A percentile compares a stretch with the other conserved stretches of the same genome.
These are phyloP conservation scores for Anthopleura xanthogrammica DNA, from an alignment of 92 coral and sea anemone genomes.

Conservation along the genomic window DNA sequence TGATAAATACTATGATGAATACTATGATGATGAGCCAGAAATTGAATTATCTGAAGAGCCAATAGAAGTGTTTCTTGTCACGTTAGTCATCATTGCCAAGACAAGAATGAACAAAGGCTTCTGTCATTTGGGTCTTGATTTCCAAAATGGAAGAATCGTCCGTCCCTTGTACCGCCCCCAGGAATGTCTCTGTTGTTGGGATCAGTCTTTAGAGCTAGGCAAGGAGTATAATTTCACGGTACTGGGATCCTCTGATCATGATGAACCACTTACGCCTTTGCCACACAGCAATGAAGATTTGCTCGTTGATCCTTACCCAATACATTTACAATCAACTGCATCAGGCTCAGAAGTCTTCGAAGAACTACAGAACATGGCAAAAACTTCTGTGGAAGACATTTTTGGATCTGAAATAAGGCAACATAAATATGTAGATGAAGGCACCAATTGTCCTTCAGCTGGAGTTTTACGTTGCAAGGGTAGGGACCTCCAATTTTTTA, in stretches of 20 bases:
- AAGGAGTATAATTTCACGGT: neutral
- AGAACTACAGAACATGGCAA: neutral
- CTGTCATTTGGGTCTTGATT: neutral
- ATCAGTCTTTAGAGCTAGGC: neutral
- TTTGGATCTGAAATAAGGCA: neutral
- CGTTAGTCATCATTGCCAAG: neutral
- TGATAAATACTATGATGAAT: neutral
- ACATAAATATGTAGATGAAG: neutral
- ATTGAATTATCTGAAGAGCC: neutral
- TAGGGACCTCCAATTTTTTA: neutral
- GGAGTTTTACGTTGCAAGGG: neutral
- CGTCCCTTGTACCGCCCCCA: neutral
- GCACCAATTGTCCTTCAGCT: neutral
- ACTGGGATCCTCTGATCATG: neutral
- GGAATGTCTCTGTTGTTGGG: neutral
- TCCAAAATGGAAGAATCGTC: neutral
- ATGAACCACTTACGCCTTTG: neutral
- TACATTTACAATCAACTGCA: too few species aligned
- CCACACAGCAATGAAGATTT: slow-evolving; percentile 4
- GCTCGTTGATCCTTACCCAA: neutral
- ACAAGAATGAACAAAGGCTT: neutral
- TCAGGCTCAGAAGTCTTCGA: neutral
- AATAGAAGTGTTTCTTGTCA: neutral
- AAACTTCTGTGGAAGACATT: neutral
- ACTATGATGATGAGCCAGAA: neutral